Conservation (phyloP, 2,797 vertebrate genomes). For the Aldrovandia affinis region DNA sequence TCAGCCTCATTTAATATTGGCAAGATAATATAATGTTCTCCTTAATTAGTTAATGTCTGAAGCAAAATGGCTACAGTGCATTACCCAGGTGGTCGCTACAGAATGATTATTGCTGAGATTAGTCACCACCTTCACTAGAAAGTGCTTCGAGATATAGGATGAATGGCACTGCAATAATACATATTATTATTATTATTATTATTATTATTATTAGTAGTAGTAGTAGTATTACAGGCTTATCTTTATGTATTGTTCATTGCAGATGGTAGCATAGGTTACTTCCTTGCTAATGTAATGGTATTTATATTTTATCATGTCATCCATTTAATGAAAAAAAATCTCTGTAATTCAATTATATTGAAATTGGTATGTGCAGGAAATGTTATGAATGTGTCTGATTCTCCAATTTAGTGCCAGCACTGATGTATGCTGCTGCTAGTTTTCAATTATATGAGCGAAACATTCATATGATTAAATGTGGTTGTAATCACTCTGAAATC, state of each 20-base stretch:
- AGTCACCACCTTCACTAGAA: neutral
- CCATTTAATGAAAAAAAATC: conserved; percentile 7
- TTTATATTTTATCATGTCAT: neutral
- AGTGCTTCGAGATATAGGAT: neutral
- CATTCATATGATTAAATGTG: conserved; percentile 46
- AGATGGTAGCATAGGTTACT: neutral
- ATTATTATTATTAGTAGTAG: too few relatives aligned
- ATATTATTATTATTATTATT: too few relatives aligned
- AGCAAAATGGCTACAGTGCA: neutral
- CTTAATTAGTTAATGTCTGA: neutral
- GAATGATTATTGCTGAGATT: neutral
- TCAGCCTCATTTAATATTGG: neutral
- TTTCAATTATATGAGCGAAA: conserved; percentile 48
- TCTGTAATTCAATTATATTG: conserved; percentile 9
- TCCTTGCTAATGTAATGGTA: neutral
- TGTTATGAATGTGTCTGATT: conserved; percentile 34
- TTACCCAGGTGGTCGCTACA: neutral
- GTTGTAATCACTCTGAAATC: conserved; percentile 39
- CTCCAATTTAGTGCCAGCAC: conserved; percentile 28
- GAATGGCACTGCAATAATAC: neutral
- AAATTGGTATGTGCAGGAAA: conserved; percentile 4
- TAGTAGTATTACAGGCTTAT: neutral
- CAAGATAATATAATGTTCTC: neutral
- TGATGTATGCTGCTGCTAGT: conserved; percentile 20
- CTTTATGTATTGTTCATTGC: too few relatives aligned